Conservation (phyloP, 1,140 invertebrate genomes). For the Eulimnadia texana region DNA sequence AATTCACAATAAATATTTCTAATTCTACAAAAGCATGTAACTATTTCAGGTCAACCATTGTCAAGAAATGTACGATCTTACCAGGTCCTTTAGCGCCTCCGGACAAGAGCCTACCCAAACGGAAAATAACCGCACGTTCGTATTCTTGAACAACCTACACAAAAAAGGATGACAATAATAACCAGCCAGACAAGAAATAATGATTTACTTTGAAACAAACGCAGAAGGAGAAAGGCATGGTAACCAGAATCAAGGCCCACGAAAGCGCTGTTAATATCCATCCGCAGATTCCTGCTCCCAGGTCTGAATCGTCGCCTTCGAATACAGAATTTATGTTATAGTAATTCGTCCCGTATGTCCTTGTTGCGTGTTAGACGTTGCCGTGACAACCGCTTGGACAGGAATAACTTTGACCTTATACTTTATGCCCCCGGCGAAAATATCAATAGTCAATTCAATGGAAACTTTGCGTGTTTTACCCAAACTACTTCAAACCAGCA, state of each 20-base stretch:
- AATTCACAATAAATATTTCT: not conserved
- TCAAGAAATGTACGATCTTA: constrained; percentile 18
- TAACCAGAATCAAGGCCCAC: constrained; percentile 71
- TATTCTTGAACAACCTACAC: constrained; percentile 42
- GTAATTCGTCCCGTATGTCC: no score
- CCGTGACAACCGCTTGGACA: no score
- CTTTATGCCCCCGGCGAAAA: no score
- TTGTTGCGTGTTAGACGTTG: no score
- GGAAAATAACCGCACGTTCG: constrained; percentile 31
- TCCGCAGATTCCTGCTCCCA: constrained; percentile 69
- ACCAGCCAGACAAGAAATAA: no score
- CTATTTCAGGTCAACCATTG: not conserved
- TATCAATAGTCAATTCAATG: no score
- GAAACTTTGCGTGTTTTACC: no score
- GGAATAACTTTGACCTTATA: no score
- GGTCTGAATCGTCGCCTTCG: constrained; percentile 48
- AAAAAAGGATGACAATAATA: no score
- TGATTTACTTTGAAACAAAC: constrained; percentile 93
- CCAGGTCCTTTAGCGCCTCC: constrained; percentile 36
- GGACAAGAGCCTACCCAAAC: constrained; percentile 33
- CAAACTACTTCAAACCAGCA: no score
- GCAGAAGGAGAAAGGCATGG: constrained; percentile 86
- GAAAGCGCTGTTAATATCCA: constrained; percentile 70
- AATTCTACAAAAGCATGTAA: not conserved
- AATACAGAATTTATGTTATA: no score